Percentiles rank a stretch among this genome's conserved stretches.
Conservation (phyloP, 2,888 invertebrate genomes). For the Macrophya alboannulata region DNA sequence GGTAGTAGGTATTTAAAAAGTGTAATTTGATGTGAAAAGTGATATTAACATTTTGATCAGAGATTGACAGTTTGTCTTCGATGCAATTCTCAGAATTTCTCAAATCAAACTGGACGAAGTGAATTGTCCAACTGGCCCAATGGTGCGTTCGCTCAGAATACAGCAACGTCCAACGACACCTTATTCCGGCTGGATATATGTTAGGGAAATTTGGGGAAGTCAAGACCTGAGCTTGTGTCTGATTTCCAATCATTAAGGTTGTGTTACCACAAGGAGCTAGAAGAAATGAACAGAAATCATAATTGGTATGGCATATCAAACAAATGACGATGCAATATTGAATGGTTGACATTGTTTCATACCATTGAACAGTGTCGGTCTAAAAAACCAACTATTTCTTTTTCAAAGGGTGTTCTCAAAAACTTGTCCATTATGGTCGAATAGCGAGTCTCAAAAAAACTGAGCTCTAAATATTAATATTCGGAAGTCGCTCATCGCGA, state of each 20-base stretch:
- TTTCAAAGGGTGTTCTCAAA: no score
- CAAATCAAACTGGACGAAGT: slow-evolving; percentile 83
- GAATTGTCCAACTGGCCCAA: slow-evolving; percentile 78
- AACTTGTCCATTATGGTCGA: no score
- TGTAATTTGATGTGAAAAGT: not conserved
- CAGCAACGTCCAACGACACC: slow-evolving; percentile 83
- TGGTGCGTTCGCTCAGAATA: not conserved
- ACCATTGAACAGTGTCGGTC: not conserved
- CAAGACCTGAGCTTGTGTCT: slow-evolving; percentile 77
- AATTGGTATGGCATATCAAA: not conserved
- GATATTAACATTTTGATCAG: slow-evolving; percentile 78
- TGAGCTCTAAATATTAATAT: no score
- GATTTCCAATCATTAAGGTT: slow-evolving; percentile 78
- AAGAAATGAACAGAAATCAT: slow-evolving; percentile 60
- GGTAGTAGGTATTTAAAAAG: not conserved
- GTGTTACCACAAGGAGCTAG: slow-evolving; percentile 83
- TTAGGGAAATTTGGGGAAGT: slow-evolving; percentile 84
- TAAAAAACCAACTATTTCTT: no score
- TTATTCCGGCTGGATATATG: slow-evolving; percentile 82
- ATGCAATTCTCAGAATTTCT: slow-evolving; percentile 80
- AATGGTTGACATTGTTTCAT: not conserved
- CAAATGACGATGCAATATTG: not conserved
- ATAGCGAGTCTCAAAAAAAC: no score
- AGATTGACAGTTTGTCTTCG: slow-evolving; percentile 81
- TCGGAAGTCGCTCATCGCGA: no score